Conservation (phyloP, 2,797 vertebrate species). For the Telmatherina bonti region DNA sequence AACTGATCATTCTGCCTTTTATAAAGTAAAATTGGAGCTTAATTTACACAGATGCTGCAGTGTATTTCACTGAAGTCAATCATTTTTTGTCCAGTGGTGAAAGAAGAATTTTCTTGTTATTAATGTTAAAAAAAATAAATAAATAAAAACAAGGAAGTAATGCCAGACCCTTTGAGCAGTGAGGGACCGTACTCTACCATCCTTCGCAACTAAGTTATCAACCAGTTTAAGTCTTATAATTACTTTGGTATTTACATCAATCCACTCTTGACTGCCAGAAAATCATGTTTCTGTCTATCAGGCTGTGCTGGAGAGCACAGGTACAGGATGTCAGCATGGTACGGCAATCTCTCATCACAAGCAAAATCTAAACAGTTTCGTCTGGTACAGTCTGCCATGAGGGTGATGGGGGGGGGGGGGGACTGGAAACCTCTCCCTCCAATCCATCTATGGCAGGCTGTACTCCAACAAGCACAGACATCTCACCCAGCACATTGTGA, state of each 20-base stretch:
- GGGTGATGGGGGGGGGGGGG: background rate
- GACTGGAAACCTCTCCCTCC: background rate
- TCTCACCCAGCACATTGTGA: too few relatives aligned
- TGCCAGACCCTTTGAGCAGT: too few relatives aligned
- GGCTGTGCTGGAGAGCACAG: background rate
- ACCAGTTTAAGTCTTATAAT: too few relatives aligned
- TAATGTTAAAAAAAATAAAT: background rate
- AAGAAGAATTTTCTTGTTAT: background rate
- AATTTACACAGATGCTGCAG: background rate
- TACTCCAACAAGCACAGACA: too few relatives aligned
- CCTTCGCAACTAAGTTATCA: too few relatives aligned
- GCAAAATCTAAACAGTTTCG: background rate
- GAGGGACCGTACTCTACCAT: too few relatives aligned
- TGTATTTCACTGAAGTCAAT: background rate
- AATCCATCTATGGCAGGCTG: too few relatives aligned
- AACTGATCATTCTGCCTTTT: slow-evolving; percentile 2
- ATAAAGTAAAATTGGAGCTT: background rate
- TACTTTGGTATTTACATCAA: too few relatives aligned
- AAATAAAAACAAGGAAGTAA: too few relatives aligned
- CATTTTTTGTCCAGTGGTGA: background rate
- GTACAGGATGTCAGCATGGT: too few relatives aligned
- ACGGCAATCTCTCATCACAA: background rate
- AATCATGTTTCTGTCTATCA: background rate
- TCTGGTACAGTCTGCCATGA: background rate
- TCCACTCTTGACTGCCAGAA: background rate